Evolutionary conservation across 2,797 vertebrate genomes (phyloP).

Genomic region (Limnodromus scolopaceus): DNA sequence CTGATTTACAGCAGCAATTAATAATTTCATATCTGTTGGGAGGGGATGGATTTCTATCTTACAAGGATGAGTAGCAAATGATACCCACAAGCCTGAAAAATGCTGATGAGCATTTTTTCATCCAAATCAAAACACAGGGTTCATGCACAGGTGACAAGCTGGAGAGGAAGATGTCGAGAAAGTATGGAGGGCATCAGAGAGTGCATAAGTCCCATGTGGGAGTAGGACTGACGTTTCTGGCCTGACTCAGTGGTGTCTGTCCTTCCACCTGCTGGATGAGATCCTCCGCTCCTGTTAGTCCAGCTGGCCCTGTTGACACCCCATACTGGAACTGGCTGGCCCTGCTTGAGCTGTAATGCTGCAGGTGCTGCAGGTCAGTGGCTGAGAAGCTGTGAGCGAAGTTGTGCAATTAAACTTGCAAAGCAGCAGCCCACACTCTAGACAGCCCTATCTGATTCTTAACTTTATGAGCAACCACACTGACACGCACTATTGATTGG

Average conservation of each 20-base stretch:
- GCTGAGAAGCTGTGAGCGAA: not conserved
- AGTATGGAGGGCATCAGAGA: not conserved
- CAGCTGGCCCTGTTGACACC: not conserved
- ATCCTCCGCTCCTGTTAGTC: not conserved
- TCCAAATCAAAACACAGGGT: not conserved
- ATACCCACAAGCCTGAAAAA: constrained; percentile 41
- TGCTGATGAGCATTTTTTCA: constrained; percentile 25
- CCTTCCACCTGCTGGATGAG: not conserved
- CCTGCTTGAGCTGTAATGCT: not conserved
- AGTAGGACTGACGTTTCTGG: not conserved
- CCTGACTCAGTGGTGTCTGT: not conserved
- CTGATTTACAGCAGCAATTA: constrained; percentile 52
- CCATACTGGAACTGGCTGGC: not conserved
- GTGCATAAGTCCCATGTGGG: not conserved
- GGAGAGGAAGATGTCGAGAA: not conserved
- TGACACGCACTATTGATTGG: not conserved
- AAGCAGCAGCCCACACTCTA: constrained; percentile 38
- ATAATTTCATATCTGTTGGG: constrained; percentile 23
- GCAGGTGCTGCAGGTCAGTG: not conserved
- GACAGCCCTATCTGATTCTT: constrained; percentile 4
- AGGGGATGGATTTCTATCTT: constrained; percentile 29
- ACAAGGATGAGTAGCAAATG: not conserved
- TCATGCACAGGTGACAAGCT: constrained; percentile 26
- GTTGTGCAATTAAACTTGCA: constrained; percentile 53
- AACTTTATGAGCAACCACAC: not conserved